These are phyloP conservation scores for Holocentrus rufus DNA, from an alignment of 2,797 vertebrate species.

Conservation along the genomic window DNA sequence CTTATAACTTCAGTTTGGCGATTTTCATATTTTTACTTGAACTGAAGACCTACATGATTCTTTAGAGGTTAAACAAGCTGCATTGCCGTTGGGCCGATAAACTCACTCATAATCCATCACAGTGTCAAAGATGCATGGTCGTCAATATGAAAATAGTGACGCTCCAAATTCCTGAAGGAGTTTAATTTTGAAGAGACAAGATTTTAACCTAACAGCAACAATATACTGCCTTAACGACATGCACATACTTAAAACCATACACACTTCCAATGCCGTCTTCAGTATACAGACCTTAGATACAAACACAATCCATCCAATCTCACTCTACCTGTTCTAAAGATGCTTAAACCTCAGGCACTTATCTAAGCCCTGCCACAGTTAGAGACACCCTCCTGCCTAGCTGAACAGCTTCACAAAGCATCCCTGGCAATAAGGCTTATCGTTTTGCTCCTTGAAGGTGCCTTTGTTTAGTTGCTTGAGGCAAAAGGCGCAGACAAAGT, in stretches of 20 bases:
- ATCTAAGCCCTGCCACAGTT: constrained; percentile 22
- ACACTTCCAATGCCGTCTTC: constrained; percentile 49
- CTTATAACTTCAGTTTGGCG: background rate
- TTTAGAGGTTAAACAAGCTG: constrained; percentile 26
- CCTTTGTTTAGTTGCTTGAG: constrained; percentile 99
- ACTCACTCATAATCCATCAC: constrained; percentile 6
- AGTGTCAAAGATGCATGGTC: constrained; percentile 19
- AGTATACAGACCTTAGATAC: constrained; percentile 47
- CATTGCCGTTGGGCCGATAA: constrained; percentile 1
- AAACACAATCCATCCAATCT: constrained; percentile 37
- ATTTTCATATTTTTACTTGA: constrained; percentile 9
- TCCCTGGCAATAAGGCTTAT: constrained; percentile 98
- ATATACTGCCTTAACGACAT: constrained; percentile 44
- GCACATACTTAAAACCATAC: constrained; percentile 57
- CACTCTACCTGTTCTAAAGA: constrained; percentile 31
- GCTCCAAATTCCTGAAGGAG: constrained; percentile 21
- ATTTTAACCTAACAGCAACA: constrained; percentile 32
- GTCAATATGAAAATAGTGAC: constrained; percentile 13
- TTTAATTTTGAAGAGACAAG: constrained; percentile 8
- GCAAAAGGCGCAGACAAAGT: constrained; percentile 99
- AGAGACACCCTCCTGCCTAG: constrained; percentile 72
- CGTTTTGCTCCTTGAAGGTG: constrained; percentile 99
- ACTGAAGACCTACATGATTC: background rate
- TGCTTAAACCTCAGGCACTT: constrained; percentile 12
- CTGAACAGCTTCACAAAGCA: constrained; percentile 99